Conservation (phyloP, 92 coral and sea anemone genomes). For the Paramuricea clavata region DNA sequence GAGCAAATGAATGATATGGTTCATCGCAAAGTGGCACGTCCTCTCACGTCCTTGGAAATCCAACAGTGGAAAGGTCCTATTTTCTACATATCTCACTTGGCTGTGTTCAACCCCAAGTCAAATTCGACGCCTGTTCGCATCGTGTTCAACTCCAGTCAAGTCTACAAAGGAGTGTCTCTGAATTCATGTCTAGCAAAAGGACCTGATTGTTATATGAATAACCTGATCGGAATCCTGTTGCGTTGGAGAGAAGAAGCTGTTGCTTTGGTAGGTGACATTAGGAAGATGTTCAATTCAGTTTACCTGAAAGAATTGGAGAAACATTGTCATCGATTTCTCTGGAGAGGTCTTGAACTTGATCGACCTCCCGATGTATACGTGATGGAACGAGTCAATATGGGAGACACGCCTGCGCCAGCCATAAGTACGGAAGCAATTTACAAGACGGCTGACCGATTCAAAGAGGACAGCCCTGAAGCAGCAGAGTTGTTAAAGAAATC, state of each 20-base stretch:
- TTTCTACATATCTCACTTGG: constrained; percentile 73
- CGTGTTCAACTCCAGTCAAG: constrained; percentile 44
- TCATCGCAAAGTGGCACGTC: constrained; percentile 59
- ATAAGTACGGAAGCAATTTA: constrained; percentile 68
- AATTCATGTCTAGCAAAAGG: constrained; percentile 46
- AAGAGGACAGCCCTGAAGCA: constrained; percentile 60
- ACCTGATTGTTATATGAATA: constrained; percentile 25
- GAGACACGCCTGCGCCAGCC: constrained; percentile 66
- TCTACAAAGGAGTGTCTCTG: constrained; percentile 38
- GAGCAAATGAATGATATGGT: constrained; percentile 68
- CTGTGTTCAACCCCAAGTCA: constrained; percentile 69
- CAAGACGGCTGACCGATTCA: constrained; percentile 57
- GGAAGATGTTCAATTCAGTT: constrained; percentile 60
- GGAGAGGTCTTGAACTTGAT: constrained; percentile 39
- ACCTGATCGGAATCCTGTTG: constrained; percentile 5
- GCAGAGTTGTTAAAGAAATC: constrained; percentile 40
- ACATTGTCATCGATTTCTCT: constrained; percentile 45
- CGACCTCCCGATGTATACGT: constrained; percentile 56
- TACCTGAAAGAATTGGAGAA: constrained; percentile 55
- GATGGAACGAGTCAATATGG: constrained; percentile 62
- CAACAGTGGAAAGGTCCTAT: constrained; percentile 63
- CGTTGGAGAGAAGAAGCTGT: constrained; percentile 22
- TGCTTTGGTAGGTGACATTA: constrained; percentile 5
- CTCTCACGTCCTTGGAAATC: constrained; percentile 47
- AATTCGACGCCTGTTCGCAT: constrained; percentile 48